Evolutionary conservation across 2,888 invertebrate species (phyloP).

Genomic region (Epirrita christyi): DNA sequence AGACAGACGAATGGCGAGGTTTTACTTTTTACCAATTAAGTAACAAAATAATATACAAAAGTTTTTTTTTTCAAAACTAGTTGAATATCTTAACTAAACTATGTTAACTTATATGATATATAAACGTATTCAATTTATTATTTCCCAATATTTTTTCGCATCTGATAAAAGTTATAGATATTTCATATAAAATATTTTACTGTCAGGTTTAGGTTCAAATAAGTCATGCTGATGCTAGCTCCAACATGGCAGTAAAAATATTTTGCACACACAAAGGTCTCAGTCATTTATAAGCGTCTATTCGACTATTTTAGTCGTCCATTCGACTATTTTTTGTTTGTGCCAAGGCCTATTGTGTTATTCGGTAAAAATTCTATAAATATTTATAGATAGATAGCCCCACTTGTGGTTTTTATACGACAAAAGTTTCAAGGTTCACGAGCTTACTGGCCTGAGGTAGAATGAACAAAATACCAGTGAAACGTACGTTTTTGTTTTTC

Average conservation of each 20-base stretch:
- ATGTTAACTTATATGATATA: no score
- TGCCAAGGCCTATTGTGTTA: slow-evolving; percentile 12
- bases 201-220: no score
- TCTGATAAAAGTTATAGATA: slow-evolving; percentile 9
- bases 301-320: slow-evolving; percentile 9
- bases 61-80: no score
- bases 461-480: slow-evolving; percentile 2
- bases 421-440: slow-evolving; percentile 26
- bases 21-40: no score
- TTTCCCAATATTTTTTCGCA: background rate
- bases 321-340: slow-evolving; percentile 14
- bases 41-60: no score
- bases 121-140: no score
- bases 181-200: no score
- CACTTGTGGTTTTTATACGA: slow-evolving; percentile 26
- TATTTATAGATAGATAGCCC: slow-evolving; percentile 22
- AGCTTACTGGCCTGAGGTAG: slow-evolving; percentile 16
- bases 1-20: no score
- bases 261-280: slow-evolving; percentile 6
- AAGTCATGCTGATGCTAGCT: no score
- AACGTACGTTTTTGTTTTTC: slow-evolving; percentile 1
- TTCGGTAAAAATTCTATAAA: slow-evolving; percentile 20
- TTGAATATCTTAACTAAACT: no score
- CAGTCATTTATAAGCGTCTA: background rate
- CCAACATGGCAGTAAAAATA: slow-evolving; percentile 11